These are phyloP conservation scores for Pycnonotus jocosus DNA, from an alignment of 2,113 vertebrate genomes.

Conservation along the genomic window DNA sequence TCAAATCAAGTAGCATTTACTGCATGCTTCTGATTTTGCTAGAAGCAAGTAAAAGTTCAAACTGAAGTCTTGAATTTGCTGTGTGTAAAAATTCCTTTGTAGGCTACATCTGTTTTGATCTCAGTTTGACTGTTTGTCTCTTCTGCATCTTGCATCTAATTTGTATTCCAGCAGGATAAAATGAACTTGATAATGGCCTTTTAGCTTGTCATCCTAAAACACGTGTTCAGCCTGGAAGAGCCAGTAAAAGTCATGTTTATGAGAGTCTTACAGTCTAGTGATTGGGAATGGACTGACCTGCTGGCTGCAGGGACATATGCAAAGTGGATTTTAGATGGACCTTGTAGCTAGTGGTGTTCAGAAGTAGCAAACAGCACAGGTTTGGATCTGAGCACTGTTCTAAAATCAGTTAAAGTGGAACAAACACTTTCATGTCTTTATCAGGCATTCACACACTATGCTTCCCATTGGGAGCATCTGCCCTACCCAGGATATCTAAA, in stretches of 20 bases:
- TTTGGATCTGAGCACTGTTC: neutral
- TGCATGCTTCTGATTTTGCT: neutral
- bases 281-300: neutral
- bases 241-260: neutral
- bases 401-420: neutral
- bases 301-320: neutral
- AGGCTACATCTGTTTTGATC: neutral
- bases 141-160: neutral
- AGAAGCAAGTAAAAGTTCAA: neutral
- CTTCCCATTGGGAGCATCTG: neutral
- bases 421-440: neutral
- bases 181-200: constrained; percentile 42
- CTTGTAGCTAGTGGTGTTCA: neutral
- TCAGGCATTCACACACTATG: neutral
- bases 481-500: neutral
- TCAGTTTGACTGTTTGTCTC: constrained; percentile 1
- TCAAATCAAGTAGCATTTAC: neutral
- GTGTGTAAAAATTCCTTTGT: neutral
- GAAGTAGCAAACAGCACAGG: neutral
- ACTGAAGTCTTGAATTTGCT: neutral
- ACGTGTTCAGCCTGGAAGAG: neutral
- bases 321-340: neutral
- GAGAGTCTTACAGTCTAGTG: neutral
- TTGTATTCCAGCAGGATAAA: constrained; percentile 32
- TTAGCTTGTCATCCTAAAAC: constrained; percentile 43